phyloP scores from a whole-genome alignment of 2,113 vertebrate genomes.

The Dendropsophus ebraccatus region DNA sequence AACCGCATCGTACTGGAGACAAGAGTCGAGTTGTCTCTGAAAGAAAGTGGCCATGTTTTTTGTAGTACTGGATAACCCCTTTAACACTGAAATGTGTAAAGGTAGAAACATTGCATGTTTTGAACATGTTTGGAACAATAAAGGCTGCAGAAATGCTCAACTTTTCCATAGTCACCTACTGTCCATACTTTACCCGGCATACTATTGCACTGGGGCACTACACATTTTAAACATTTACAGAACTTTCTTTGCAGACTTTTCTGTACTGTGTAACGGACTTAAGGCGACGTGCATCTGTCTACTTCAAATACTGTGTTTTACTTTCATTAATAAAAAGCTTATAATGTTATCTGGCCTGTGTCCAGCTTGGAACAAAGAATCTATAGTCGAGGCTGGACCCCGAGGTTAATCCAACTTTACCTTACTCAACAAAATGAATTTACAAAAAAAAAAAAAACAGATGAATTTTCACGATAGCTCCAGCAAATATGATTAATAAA shows the following conservation, averaged over 20 bases:
- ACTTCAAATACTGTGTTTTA: slow-evolving; percentile 43
- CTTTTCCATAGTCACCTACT: too few species aligned
- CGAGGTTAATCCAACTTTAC: slow-evolving; percentile 70
- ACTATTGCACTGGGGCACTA: too few species aligned
- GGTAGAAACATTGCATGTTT: too few species aligned
- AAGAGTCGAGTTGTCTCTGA: too few species aligned
- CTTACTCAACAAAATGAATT: slow-evolving; percentile 68
- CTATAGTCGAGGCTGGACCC: slow-evolving; percentile 67
- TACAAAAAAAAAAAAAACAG: slow-evolving; percentile 70
- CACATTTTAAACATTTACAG: slow-evolving; percentile 11
- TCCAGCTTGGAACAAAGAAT: slow-evolving; percentile 70
- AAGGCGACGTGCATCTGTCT: slow-evolving; percentile 38
- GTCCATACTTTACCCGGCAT: too few species aligned
- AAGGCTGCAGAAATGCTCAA: too few species aligned
- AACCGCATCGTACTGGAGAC: too few species aligned
- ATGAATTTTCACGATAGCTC: slow-evolving; percentile 69
- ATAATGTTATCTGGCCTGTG: slow-evolving; percentile 69
- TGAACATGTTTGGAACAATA: too few species aligned
- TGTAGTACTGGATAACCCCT: too few species aligned
- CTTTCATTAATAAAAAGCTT: slow-evolving; percentile 58
- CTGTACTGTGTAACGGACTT: slow-evolving; percentile 23
- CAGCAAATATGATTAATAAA: slow-evolving; percentile 72
- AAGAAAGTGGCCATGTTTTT: too few species aligned
- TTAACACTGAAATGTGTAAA: too few species aligned
- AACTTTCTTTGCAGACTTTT: slow-evolving; percentile 31